phyloP scores from a whole-genome alignment of 2,113 vertebrate species.

The Melanostigma gelatinosum region DNA sequence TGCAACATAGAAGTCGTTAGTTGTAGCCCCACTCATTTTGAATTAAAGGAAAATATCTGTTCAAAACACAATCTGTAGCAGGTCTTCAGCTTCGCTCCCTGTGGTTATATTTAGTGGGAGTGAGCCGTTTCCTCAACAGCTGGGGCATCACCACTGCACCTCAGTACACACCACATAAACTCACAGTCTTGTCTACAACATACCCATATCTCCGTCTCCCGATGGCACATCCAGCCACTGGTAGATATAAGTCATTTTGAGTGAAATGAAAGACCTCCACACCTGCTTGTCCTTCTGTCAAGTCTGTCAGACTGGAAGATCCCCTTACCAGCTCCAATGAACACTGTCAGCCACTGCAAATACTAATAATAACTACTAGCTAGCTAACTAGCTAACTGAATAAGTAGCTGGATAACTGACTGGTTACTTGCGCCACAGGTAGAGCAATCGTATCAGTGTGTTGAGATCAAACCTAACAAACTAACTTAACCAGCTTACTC shows the following conservation, averaged over 20 bases:
- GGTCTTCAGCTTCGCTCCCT: background rate
- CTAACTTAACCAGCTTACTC: background rate
- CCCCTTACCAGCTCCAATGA: background rate
- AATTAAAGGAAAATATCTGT: background rate
- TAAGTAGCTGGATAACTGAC: background rate
- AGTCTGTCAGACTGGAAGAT: constrained; percentile 2
- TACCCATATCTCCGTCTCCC: constrained; percentile 96
- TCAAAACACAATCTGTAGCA: background rate
- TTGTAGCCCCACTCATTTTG: background rate
- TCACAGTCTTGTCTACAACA: constrained; percentile 24
- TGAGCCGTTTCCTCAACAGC: constrained; percentile 1
- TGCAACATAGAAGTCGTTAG: background rate
- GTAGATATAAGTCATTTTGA: constrained; percentile 86
- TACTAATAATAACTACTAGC: constrained; percentile 21
- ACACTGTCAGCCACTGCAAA: constrained; percentile 7
- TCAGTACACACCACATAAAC: background rate
- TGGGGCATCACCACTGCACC: constrained; percentile 3
- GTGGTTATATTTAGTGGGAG: constrained; percentile 34
- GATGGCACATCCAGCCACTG: constrained; percentile 90
- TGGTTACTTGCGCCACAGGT: background rate
- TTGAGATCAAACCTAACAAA: background rate
- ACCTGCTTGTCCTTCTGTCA: background rate
- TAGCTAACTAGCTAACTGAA: background rate
- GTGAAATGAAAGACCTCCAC: constrained; percentile 4
- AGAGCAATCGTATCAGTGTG: background rate